Base-by-base conservation (phyloP, 2,797 vertebrate genomes). In the Glossophaga mutica region DNA sequence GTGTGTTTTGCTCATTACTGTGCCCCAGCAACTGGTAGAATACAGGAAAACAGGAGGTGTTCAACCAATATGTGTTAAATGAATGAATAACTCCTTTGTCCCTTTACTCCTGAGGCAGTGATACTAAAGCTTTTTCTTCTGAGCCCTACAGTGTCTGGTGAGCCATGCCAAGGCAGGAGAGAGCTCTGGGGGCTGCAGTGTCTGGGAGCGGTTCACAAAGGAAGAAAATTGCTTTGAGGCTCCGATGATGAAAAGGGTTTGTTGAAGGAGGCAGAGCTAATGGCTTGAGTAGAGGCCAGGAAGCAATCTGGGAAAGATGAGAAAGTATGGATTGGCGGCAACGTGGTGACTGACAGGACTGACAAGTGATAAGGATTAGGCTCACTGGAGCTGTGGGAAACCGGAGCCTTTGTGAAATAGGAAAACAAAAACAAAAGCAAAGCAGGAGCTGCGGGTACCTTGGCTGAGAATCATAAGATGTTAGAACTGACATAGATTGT, bases 381-480 rank as follows among this genome's bases (percentile, higher is more conserved):
- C 68, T 73, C 79, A 26, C 87, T n/a, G 68, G 79, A 79, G 48
- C 26, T 70, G 70, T 19, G 11, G 76, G 65, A 86, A 74, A 57
- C 55, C 0, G 5, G 59, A 77, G 62, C 1, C 32, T 90, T 90
- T 92, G 22, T 90, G 76, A 92, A 65, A 62, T 0, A 87, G 34
- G 16, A 92, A 82, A 95, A 82, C 46, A 83, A 90, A 91, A 95
- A 48, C 71, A 89, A 73, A 92, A 92, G 76, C 78, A 57, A 68
- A 90, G 46, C 74, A 81, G 52, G 29, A 85, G 44, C n/a, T 62
- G 12, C 52, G 46, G 32, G 70, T 39, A 21, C 44, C 70, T 55
- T 70, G 81, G 24, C 76, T 50, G 70, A 94, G 87, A 77, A 48
- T 62, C 70, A 5, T 6, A 2, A 5, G 3, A 39, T 37, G 57